These are phyloP conservation scores for Siniperca obscura DNA, from an alignment of 2,797 vertebrate genomes.

Conservation along the genomic window DNA sequence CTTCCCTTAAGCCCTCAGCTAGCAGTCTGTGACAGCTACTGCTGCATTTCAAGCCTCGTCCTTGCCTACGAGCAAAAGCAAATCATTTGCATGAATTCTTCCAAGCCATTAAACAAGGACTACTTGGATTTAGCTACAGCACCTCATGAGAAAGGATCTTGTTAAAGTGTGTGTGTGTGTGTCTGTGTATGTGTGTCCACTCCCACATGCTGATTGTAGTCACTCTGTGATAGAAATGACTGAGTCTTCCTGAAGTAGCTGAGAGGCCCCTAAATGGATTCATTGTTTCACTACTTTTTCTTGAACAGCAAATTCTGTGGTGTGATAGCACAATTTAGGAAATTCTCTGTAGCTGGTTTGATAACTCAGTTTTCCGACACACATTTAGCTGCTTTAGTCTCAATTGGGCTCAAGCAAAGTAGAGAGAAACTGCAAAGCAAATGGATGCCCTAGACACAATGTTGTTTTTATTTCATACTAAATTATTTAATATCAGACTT, in stretches of 20 bases:
- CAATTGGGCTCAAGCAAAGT: conserved; percentile 1
- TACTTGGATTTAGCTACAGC: conserved; percentile 41
- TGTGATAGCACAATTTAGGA: not conserved
- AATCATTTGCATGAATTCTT: conserved; percentile 67
- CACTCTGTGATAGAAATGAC: conserved; percentile 14
- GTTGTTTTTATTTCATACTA: conserved; percentile 32
- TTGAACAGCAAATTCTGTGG: not conserved
- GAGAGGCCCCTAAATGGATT: conserved; percentile 1
- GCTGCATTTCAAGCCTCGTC: conserved; percentile 46
- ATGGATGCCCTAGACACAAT: not conserved
- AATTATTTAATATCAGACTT: conserved; percentile 46
- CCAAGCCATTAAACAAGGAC: conserved; percentile 59
- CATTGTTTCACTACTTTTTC: conserved; percentile 13
- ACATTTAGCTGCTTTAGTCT: not conserved
- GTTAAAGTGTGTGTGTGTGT: not conserved
- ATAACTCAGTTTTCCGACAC: conserved; percentile 13
- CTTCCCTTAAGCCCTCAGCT: conserved; percentile 49
- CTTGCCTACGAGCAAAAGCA: conserved; percentile 46
- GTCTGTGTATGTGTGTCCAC: not conserved
- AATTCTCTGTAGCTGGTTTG: conserved; percentile 8
- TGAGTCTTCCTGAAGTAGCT: conserved; percentile 13
- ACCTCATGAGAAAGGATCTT: conserved; percentile 24
- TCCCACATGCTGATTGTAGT: conserved; percentile 7
- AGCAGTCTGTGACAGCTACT: conserved; percentile 33
- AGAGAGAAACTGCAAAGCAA: conserved; percentile 2